phyloP scores from a whole-genome alignment of 2,113 vertebrate genomes.

The Pongo pygmaeus region DNA sequence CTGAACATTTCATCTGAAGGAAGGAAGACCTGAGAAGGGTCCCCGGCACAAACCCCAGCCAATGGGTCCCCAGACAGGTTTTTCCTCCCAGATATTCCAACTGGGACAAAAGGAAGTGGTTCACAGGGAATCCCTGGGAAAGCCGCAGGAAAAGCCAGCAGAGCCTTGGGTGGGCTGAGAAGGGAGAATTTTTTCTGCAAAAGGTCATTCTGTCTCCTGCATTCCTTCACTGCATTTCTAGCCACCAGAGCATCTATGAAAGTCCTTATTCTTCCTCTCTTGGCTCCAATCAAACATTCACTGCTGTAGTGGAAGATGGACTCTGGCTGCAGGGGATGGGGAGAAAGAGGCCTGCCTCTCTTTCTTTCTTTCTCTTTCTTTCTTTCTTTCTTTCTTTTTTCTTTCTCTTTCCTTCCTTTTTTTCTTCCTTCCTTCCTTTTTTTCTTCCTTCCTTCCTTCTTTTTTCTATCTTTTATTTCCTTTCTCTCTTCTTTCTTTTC shows the following conservation, averaged over 20 bases:
- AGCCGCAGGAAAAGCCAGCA: background rate
- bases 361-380: too few relatives aligned
- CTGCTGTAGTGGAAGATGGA: conserved; percentile 49
- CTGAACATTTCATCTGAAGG: fast-evolving
- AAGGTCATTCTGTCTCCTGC: conserved; percentile 83
- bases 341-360: background rate
- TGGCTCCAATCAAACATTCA: conserved; percentile 67
- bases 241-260: conserved; percentile 76
- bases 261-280: conserved; percentile 82
- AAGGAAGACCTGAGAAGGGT: background rate
- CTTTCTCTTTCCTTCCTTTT: background rate
- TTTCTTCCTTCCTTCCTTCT: background rate
- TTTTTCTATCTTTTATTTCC: too few relatives aligned
- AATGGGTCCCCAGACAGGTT: background rate
- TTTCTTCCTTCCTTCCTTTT: background rate
- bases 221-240: conserved; percentile 77
- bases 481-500: too few relatives aligned
- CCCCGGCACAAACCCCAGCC: fast-evolving
- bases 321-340: fast-evolving
- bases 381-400: too few relatives aligned
- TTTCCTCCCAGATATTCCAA: background rate
- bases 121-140: background rate
- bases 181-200: conserved; percentile 76
- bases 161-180: background rate
- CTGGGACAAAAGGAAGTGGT: background rate